Conservation (phyloP, 1,140 invertebrate species). For the Dendroctonus valens region DNA sequence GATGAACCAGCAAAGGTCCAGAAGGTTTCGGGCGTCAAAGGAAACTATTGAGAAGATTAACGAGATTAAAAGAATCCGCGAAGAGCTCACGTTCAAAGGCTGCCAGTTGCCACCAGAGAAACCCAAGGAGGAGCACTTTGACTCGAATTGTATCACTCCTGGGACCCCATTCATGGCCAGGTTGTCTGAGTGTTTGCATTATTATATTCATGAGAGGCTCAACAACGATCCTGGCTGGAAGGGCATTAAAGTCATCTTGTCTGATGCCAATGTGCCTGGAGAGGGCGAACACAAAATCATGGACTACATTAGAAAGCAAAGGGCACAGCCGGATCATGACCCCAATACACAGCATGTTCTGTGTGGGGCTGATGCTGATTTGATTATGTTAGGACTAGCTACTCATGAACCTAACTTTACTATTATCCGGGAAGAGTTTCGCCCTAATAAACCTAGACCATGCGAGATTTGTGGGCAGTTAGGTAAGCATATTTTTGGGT, state of each 20-base stretch:
- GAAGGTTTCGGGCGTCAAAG: constrained; percentile 95
- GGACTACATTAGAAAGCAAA: constrained; percentile 96
- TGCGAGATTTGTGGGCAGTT: constrained; percentile 96
- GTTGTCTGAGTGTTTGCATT: constrained; percentile 91
- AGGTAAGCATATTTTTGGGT: constrained; percentile 59
- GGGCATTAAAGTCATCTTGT: constrained; percentile 92
- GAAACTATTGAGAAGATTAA: constrained; percentile 88
- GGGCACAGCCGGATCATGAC: constrained; percentile 94
- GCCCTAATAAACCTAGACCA: constrained; percentile 92
- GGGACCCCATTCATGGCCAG: constrained; percentile 98
- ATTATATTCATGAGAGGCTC: constrained; percentile 92
- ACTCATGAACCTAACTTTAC: constrained; percentile 99
- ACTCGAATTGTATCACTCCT: constrained; percentile 98
- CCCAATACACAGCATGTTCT: constrained; percentile 97
- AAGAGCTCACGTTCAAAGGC: constrained; percentile 74
- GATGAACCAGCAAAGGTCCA: constrained; percentile 99
- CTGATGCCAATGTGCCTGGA: constrained; percentile 97
- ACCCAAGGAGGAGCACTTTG: constrained; percentile 90
- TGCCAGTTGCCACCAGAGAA: constrained; percentile 85
- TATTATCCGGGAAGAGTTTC: constrained; percentile 97
- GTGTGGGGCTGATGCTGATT: constrained; percentile 97
- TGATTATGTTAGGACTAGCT: constrained; percentile 98
- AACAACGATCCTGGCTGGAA: constrained; percentile 96
- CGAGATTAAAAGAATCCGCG: constrained; percentile 78
- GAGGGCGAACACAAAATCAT: constrained; percentile 99